Evolutionary conservation across 1,140 invertebrate genomes (phyloP), one percentile per base, ranked within the genome.

Genomic region (Euwallacea fornicatus): DNA sequence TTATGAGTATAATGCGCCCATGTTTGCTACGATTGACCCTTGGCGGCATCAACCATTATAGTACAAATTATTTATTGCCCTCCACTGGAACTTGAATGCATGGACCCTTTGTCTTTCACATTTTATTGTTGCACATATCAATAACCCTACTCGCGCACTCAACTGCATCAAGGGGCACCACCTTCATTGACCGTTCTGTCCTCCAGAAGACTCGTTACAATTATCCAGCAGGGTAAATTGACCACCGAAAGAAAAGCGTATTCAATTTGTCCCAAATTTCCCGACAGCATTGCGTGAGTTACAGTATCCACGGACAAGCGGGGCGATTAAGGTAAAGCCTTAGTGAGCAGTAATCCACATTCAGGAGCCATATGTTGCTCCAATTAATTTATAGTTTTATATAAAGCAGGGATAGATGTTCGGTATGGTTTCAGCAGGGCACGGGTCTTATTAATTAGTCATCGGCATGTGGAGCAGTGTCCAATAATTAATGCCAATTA

Each of bases 401-500:
- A 61, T 71, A 66, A 55, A 66, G 43, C 68, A 71, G 42, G 54
- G 58, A 72, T 72, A 64, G 58, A 72, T 72, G 65, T 66, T 72
- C 71, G 66, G 66, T 72, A 72, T 72, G 71, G 71, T 67, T 56
- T 62, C 33, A 62, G 65, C 53, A 33, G 46, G 74, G 74, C 73
- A 73, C 73, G 76, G 43, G 44, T 69, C 69, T 75, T 73, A 77
- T 76, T 78, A 78, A 78, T 78, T 74, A 74, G 71, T 73, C 72
- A 77, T 75, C 50, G 62, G 71, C 74, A 69, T 72, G 70, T 75
- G 71, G 71, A 76, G 66, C 71, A 75, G 76, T 71, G 75, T 67
- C 77, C 72, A 76, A 77, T 78, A 78, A 78, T 78, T 78, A 78
- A 78, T 78, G 77, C 75, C 77, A 78, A 77, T 78, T 78, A 77